These are phyloP conservation scores for Creontiades dilutus DNA, from an alignment of 2,888 invertebrate genomes.

Conservation along the genomic window DNA sequence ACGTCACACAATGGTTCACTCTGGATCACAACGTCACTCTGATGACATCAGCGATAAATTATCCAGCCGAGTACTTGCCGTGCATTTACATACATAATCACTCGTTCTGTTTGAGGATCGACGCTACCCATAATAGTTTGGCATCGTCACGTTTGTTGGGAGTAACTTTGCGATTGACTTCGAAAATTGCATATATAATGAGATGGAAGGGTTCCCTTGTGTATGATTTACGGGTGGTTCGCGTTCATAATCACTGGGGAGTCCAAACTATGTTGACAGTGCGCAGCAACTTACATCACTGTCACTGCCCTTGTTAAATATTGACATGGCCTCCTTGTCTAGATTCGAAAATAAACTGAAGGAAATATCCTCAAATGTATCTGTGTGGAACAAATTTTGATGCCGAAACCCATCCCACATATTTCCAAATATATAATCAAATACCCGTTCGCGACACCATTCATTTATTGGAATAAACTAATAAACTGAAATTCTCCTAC, in stretches of 20 bases:
- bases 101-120: not conserved
- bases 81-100: slow-evolving; percentile 25
- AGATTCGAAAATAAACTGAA: no score
- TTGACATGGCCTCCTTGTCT: no score
- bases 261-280: not conserved
- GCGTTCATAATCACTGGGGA: not conserved
- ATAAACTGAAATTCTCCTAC: no score
- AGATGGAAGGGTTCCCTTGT: not conserved
- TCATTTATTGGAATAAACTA: no score
- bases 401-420: no score
- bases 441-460: no score
- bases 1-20: slow-evolving; percentile 14
- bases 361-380: no score
- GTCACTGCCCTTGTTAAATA: no score
- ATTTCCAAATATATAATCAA: no score
- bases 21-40: not conserved
- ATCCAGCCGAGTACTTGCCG: not conserved
- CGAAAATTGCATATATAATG: slow-evolving; percentile 32
- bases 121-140: not conserved
- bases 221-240: slow-evolving; percentile 2
- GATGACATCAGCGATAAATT: slow-evolving; percentile 40
- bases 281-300: no score
- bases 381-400: no score
- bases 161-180: slow-evolving; percentile 26
- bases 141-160: slow-evolving; percentile 12